These are phyloP conservation scores for Petaurus breviceps DNA, from an alignment of 2,113 vertebrate genomes.

Conservation along the genomic window DNA sequence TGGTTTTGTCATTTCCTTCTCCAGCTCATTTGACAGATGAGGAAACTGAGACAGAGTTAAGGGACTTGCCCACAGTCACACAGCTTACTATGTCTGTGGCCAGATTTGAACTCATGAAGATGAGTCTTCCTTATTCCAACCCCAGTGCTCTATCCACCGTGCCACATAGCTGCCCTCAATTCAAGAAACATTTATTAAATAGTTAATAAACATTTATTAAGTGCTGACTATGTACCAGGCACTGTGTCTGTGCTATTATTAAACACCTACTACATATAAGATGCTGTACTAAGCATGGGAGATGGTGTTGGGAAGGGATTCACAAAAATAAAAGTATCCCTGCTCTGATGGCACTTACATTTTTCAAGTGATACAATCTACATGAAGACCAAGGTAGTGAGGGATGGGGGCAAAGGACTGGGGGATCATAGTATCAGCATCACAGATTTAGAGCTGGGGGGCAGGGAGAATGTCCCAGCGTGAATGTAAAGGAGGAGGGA, in stretches of 20 bases:
- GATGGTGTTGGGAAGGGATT: not conserved
- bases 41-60: not conserved
- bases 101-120: not conserved
- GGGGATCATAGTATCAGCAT: too few species aligned
- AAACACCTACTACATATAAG: too few species aligned
- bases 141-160: not conserved
- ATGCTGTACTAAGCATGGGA: not conserved
- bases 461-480: too few species aligned
- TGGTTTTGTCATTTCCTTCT: not conserved
- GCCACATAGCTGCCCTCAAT: not conserved
- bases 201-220: not conserved
- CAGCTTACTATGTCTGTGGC: not conserved
- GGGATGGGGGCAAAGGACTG: not conserved
- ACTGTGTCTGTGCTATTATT: not conserved
- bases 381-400: not conserved
- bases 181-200: not conserved
- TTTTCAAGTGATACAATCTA: not conserved
- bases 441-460: too few species aligned
- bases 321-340: too few species aligned
- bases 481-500: too few species aligned
- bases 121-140: not conserved
- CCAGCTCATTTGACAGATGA: too few species aligned
- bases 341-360: not conserved
- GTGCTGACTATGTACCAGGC: not conserved
- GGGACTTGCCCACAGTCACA: not conserved